phyloP scores from a whole-genome alignment of 2,888 invertebrate genomes.

The Beris morrisii region DNA sequence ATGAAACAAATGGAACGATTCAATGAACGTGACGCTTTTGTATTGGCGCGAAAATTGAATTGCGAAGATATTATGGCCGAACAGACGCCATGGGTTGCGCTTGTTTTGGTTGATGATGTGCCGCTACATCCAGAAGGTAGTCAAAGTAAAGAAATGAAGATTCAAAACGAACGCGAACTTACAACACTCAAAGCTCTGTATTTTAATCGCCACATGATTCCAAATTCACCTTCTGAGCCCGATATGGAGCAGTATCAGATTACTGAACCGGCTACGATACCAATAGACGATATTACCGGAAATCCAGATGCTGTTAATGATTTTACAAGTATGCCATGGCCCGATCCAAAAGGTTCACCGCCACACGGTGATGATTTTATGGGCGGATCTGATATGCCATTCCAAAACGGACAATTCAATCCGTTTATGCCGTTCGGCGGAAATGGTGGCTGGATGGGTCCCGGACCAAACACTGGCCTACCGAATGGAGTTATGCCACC shows the following conservation, averaged over 20 bases:
- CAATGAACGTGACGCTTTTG: conserved; percentile 81
- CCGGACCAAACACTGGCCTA: conserved; percentile 43
- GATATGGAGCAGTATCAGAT: conserved; percentile 78
- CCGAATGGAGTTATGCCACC: conserved; percentile 40
- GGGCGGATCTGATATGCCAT: conserved; percentile 38
- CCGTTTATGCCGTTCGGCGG: conserved; percentile 49
- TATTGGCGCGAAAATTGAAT: conserved; percentile 73
- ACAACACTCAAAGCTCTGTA: conserved; percentile 80
- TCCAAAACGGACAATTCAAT: conserved; percentile 46
- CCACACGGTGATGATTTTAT: conserved; percentile 46
- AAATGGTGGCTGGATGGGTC: conserved; percentile 47
- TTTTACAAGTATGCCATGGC: conserved; percentile 77
- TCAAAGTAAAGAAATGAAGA: conserved; percentile 83
- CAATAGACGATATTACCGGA: conserved; percentile 84
- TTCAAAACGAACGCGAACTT: conserved; percentile 85
- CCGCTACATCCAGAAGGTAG: conserved; percentile 70
- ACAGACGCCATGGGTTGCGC: conserved; percentile 73
- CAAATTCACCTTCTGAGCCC: conserved; percentile 85
- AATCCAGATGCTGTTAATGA: conserved; percentile 80
- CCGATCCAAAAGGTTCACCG: conserved; percentile 76
- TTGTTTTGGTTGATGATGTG: conserved; percentile 69
- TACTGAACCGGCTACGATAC: conserved; percentile 80
- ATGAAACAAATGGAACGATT: conserved; percentile 89
- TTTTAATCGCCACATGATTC: conserved; percentile 79
- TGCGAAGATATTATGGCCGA: conserved; percentile 82